phyloP scores from a whole-genome alignment of 2,888 invertebrate species.

The Apotomis capreana region DNA sequence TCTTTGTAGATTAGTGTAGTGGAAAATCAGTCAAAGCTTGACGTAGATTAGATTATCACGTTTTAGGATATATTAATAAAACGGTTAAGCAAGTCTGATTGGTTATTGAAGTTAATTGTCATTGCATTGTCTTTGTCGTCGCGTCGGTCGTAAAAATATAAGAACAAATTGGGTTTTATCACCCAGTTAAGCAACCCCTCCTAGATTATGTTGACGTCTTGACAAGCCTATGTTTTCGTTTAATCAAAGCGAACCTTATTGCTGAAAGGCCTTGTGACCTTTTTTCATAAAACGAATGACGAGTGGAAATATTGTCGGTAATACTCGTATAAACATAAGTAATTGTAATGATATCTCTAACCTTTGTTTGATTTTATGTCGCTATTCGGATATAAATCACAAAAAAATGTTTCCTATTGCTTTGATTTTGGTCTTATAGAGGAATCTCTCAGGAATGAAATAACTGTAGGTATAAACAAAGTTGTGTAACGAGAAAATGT shows the following conservation, averaged over 20 bases:
- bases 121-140: slow-evolving; percentile 2
- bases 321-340: slow-evolving; percentile 1
- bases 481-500: not conserved
- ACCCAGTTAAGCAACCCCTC: not conserved
- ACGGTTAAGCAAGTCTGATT: slow-evolving; percentile 9
- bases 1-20: not conserved
- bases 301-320: not conserved
- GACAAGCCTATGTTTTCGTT: not conserved
- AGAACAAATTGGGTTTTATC: slow-evolving; percentile 32
- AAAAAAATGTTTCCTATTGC: not conserved
- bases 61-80: not conserved
- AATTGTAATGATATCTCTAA: not conserved
- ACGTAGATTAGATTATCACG: not conserved
- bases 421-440: not conserved
- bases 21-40: not conserved
- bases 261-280: not conserved
- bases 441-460: not conserved
- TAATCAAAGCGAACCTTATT: not conserved
- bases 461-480: slow-evolving; percentile 1
- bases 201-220: not conserved
- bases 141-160: slow-evolving; percentile 29
- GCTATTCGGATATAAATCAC: not conserved
- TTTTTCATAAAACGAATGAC: not conserved
- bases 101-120: slow-evolving; percentile 29
- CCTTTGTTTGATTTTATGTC: not conserved